Conservation (phyloP, 1,140 invertebrate genomes). For the Orius laevigatus region DNA sequence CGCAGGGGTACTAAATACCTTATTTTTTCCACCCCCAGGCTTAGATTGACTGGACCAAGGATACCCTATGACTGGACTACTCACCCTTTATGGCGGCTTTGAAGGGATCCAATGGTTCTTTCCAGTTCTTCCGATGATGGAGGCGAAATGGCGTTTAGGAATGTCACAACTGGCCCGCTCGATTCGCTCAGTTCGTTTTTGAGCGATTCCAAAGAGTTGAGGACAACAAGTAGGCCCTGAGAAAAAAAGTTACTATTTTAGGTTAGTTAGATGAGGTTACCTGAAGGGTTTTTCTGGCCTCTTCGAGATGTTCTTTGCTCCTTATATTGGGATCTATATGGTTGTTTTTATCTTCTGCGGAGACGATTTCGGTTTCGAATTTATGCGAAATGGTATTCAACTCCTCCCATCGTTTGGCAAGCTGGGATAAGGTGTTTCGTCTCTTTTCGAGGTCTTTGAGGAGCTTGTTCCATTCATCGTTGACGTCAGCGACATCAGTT, state of each 20-base stretch:
- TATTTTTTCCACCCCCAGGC: no score
- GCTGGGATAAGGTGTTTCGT: constrained; percentile 39
- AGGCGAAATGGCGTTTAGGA: constrained; percentile 6
- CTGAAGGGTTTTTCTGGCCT: no score
- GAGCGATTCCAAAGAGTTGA: neutral
- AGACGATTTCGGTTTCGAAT: no score
- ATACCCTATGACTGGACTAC: neutral
- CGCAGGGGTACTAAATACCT: no score
- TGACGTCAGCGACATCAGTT: constrained; percentile 40
- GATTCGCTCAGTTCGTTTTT: constrained; percentile 1
- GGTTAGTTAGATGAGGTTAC: no score
- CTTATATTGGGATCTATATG: no score
- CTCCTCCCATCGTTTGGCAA: constrained; percentile 58
- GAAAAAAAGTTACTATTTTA: constrained; percentile 1
- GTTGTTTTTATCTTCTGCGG: no score
- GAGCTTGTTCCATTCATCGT: constrained; percentile 55
- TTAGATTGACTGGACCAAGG: neutral
- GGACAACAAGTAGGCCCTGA: neutral
- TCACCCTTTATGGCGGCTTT: constrained; percentile 9
- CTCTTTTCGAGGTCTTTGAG: constrained; percentile 48
- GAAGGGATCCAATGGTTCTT: neutral
- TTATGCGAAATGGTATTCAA: no score
- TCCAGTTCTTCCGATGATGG: constrained; percentile 3
- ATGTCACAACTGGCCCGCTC: constrained; percentile 9
- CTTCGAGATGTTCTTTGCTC: no score